Percentiles rank a stretch among this genome's conserved stretches.
phyloP scores from a whole-genome alignment of 1,140 invertebrate species.

The Lordiphosa collinella region DNA sequence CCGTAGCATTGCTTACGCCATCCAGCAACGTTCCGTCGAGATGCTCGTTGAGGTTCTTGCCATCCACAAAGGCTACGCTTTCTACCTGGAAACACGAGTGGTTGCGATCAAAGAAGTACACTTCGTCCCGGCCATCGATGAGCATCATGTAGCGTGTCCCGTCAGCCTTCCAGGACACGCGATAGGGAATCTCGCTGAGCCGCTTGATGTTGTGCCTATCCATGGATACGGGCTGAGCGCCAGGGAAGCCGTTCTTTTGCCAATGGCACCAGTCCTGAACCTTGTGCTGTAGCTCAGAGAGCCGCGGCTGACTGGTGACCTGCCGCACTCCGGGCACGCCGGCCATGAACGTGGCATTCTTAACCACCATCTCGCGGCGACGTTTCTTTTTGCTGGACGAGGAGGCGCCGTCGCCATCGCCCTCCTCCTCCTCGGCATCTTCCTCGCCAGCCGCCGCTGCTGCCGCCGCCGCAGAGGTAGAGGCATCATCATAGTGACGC shows the following conservation, averaged over 20 bases:
- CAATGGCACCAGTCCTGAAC: slow-evolving; percentile 92
- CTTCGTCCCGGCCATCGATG: slow-evolving; percentile 89
- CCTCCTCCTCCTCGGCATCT: slow-evolving; percentile 32
- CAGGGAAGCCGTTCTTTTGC: slow-evolving; percentile 92
- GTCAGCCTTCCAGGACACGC: slow-evolving; percentile 99
- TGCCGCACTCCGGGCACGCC: slow-evolving; percentile 87
- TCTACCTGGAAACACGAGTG: slow-evolving; percentile 95
- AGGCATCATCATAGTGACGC: slow-evolving; percentile 43
- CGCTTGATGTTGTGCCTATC: slow-evolving; percentile 89
- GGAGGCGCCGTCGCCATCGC: slow-evolving; percentile 51
- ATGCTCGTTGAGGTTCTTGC: slow-evolving; percentile 86
- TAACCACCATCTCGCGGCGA: slow-evolving; percentile 79
- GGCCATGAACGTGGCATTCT: slow-evolving; percentile 88
- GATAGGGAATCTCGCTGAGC: slow-evolving; percentile 90
- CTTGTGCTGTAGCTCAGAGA: slow-evolving; percentile 86
- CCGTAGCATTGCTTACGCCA: slow-evolving; percentile 81
- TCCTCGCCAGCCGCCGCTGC: slow-evolving; percentile 19
- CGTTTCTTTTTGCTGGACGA: slow-evolving; percentile 59
- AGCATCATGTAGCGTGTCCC: slow-evolving; percentile 99
- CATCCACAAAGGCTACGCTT: slow-evolving; percentile 88
- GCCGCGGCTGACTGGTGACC: slow-evolving; percentile 80
- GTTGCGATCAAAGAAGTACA: slow-evolving; percentile 98
- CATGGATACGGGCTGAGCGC: slow-evolving; percentile 98
- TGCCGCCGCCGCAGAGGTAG: slow-evolving; percentile 43
- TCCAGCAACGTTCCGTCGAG: slow-evolving; percentile 94